phyloP scores from a whole-genome alignment of 1,140 invertebrate species.

The Pararge aegeria region DNA sequence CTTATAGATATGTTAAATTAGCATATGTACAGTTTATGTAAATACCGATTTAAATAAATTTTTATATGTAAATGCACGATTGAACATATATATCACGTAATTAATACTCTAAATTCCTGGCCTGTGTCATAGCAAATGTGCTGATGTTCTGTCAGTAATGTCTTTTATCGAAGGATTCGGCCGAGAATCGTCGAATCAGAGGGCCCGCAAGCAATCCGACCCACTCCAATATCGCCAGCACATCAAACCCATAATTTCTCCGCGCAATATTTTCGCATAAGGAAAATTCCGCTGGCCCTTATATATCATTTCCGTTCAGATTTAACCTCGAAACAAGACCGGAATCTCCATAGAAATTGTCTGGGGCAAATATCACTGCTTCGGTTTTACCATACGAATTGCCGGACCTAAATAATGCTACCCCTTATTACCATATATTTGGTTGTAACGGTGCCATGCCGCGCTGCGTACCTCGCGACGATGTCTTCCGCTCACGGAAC shows the following conservation, averaged over 20 bases:
- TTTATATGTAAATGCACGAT: no score
- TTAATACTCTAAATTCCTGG: background rate
- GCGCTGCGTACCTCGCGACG: conserved; percentile 44
- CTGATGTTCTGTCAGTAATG: conserved; percentile 18
- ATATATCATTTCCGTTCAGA: conserved; percentile 71
- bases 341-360: conserved; percentile 76
- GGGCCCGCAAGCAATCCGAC: conserved; percentile 23
- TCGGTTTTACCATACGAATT: conserved; percentile 75
- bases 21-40: no score
- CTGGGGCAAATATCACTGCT: conserved; percentile 67
- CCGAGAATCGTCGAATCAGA: conserved; percentile 20
- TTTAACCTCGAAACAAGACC: conserved; percentile 71
- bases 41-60: no score
- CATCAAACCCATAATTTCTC: conserved; percentile 44
- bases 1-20: no score
- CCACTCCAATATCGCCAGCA: conserved; percentile 35
- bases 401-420: conserved; percentile 71
- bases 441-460: conserved; percentile 45
- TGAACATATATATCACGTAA: no score
- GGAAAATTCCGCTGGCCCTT: conserved; percentile 44
- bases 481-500: conserved; percentile 43
- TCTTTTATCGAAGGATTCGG: conserved; percentile 12
- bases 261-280: conserved; percentile 50
- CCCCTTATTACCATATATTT: conserved; percentile 69
- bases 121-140: background rate